Evolutionary conservation across 2,797 vertebrate genomes (phyloP).

Genomic region (Helostoma temminkii): DNA sequence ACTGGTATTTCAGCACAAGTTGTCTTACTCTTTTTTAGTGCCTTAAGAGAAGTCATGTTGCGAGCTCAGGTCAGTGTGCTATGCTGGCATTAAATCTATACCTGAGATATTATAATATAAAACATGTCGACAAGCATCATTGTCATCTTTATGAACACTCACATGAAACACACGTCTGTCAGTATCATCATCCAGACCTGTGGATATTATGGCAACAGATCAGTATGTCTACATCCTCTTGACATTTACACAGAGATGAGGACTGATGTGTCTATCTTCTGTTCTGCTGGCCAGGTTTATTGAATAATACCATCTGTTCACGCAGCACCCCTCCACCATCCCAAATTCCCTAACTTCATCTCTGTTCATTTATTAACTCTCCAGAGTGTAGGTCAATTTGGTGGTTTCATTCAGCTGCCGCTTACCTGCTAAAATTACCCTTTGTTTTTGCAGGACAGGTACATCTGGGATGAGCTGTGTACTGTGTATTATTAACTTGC

Average conservation of each 20-base stretch:
- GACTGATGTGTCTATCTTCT: slow-evolving; percentile 64
- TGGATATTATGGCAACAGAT: slow-evolving; percentile 71
- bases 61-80: slow-evolving; percentile 78
- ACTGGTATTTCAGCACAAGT: slow-evolving; percentile 79
- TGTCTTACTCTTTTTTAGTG: slow-evolving; percentile 70
- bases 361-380: slow-evolving; percentile 31
- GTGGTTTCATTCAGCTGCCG: slow-evolving; percentile 15
- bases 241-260: slow-evolving; percentile 73
- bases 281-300: slow-evolving; percentile 49
- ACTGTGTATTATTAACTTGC: background rate
- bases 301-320: slow-evolving; percentile 45
- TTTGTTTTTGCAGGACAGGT: background rate
- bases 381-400: slow-evolving; percentile 20
- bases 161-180: slow-evolving; percentile 32
- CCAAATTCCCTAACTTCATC: slow-evolving; percentile 10
- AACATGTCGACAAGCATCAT: slow-evolving; percentile 28
- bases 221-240: slow-evolving; percentile 67
- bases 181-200: slow-evolving; percentile 48
- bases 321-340: slow-evolving; percentile 7
- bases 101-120: slow-evolving; percentile 67
- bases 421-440: background rate
- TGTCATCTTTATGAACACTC: background rate
- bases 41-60: slow-evolving; percentile 60
- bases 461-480: background rate
- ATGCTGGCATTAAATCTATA: slow-evolving; percentile 84